Base-by-base conservation (phyloP, 2,888 invertebrate species). In the Rotaria socialis region DNA sequence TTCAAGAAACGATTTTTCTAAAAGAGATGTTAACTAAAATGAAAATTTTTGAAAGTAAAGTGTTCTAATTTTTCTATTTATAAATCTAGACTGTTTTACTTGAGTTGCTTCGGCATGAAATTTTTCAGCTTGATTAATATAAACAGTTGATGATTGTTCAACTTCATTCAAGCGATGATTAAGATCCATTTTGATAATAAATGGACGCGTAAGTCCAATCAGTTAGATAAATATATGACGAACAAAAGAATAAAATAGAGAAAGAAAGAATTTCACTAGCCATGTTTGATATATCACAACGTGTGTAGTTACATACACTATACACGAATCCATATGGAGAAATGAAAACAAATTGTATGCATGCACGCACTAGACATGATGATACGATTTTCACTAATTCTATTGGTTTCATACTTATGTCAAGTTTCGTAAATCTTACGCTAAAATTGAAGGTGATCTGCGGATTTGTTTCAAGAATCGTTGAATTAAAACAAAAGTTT, bases 1-100 rank as follows among this genome's bases (percentile, higher is more conserved):
- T 67, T 67, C 67, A 27, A 67, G 67, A 67, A 67, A 67, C 35
- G 67, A 67, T 35, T 67, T 67, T 67, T 67, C 67, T 67, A 67
- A 67, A 19, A 67, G 35, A 14, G 67, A 35, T 19, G 67, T 35
- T 67, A 67, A 35, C 67, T 67, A 67, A 67, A 67, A 67, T 22
- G 2, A 27, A 67, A 1, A 3, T 35, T 52, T 52, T 7, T 5
- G 50, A 50, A 50, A 50, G 8, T 11, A 10, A 50, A 6, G 14
- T 11, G 14, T 50, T 10, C 1, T 50, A 50, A 50, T 50, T 10
- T 50, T 10, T 50, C 1, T 50, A 7, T 50, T 50, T 47, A 8
- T 50, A 50, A 50, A 50, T 1, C 1, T 10, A 50, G 8, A 2
- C 11, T 2, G 8, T 50, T 50, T 58, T 58, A 58, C 58, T n/a